Conservation (phyloP, 2,888 invertebrate genomes). For the Torymus tubicola region DNA sequence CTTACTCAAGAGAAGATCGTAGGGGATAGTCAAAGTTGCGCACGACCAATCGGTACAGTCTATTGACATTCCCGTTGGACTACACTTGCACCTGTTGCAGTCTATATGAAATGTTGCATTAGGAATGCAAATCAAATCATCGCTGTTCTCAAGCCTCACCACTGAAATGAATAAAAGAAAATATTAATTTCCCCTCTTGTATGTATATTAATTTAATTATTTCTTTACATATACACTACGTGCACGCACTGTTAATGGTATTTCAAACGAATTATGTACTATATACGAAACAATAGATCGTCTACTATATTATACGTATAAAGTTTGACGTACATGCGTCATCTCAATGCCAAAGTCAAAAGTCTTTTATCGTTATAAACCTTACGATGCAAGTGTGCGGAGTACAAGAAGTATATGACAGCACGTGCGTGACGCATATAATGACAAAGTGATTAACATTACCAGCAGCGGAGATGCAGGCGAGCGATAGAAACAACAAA, state of each 20-base stretch:
- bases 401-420: neutral
- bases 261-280: too few species aligned
- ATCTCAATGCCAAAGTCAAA: too few species aligned
- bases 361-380: too few species aligned
- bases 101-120: slow-evolving; percentile 55
- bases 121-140: slow-evolving; percentile 48
- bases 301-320: too few species aligned
- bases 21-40: slow-evolving; percentile 37
- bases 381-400: neutral
- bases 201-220: too few species aligned
- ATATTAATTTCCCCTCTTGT: too few species aligned
- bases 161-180: slow-evolving; percentile 20
- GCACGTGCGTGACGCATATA: neutral
- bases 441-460: slow-evolving; percentile 7
- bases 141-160: slow-evolving; percentile 25
- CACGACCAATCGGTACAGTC: slow-evolving; percentile 53
- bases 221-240: too few species aligned
- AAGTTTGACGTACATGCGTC: too few species aligned
- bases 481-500: slow-evolving; percentile 11
- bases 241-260: too few species aligned
- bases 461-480: neutral
- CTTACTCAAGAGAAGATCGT: slow-evolving; percentile 51
- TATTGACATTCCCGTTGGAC: slow-evolving; percentile 51
- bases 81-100: slow-evolving; percentile 54
- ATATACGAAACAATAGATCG: too few species aligned